phyloP scores from a whole-genome alignment of 2,888 invertebrate genomes.

The Marasmarcha lunaedactyla region DNA sequence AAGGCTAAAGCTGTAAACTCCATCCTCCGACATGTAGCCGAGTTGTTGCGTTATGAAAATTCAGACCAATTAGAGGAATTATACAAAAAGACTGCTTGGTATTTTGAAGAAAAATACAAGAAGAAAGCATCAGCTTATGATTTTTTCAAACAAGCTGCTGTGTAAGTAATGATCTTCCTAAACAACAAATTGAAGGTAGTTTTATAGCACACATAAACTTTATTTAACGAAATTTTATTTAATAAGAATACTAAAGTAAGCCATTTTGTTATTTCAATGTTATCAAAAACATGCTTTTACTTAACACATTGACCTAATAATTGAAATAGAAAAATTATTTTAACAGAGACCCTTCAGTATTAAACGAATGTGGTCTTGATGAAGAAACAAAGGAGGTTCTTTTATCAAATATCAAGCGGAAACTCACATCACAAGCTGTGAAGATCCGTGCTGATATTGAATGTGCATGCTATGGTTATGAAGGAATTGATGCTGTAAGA shows the following conservation, averaged over 20 bases:
- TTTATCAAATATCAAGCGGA: constrained; percentile 93
- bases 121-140: constrained; percentile 97
- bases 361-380: constrained; percentile 96
- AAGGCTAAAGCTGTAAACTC: constrained; percentile 99
- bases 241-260: too few species aligned
- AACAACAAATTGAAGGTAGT: too few species aligned
- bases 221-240: too few species aligned
- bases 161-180: constrained; percentile 83
- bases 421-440: constrained; percentile 89
- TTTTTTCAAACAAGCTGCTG: constrained; percentile 97
- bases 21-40: constrained; percentile 96
- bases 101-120: constrained; percentile 96
- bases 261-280: too few species aligned
- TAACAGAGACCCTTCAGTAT: constrained; percentile 89
- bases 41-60: constrained; percentile 89
- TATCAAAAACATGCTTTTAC: too few species aligned
- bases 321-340: too few species aligned
- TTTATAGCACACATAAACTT: too few species aligned
- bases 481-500: constrained; percentile 99
- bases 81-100: constrained; percentile 97
- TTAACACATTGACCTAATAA: too few species aligned
- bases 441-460: constrained; percentile 59
- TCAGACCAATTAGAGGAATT: constrained; percentile 95
- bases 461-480: constrained; percentile 77
- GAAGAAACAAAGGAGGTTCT: constrained; percentile 92